Base-by-base conservation (phyloP, 2,888 invertebrate genomes). In the Molorchus minor region DNA sequence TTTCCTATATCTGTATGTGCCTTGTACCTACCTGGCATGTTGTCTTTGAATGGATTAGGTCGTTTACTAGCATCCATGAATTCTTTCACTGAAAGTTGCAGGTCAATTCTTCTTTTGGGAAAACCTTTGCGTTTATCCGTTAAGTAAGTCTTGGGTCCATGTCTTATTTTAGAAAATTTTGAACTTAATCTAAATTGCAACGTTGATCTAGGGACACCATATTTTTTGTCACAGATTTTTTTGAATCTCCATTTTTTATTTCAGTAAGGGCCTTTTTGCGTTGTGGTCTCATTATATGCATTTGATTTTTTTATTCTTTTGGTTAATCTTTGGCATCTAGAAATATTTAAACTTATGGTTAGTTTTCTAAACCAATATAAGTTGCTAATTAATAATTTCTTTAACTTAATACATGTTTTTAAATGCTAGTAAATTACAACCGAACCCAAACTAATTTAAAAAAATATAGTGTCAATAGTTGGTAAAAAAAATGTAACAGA, bases 51-150 rank as follows among this genome's bases (percentile, higher is more conserved):
- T 12, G 52, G 56, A 40, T 52, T 61, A n/a, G 33, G n/a, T 35
- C 15, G 15, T 21, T 12, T 8, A 21, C 25, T 55, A 13, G 19
- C 21, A 29, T 65, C 67, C 33, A 69, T 56, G 58, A 70, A 67
- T 3, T 55, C 17, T 57, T 66, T 68, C 2, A 65, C 64, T 2
- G 52, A 54, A n/a, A 52, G 8, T 52, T 66, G 65, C 10, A 68
- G 51, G 58, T 67, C 76, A 67, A 68, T 70, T 70, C 46, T 67
- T 55, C 61, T 56, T 49, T 64, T 65, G 20, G 59, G 59, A 51
- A 64, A 64, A 3, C 52, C 62, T 54, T 62, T 62, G 13, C 52
- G 20, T 10, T 56, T 36, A 15, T 30, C 36, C 7, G 53, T 25
- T 10, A 62, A 12, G 45, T 52, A 45, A 43, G 58, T 49, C 20